These are phyloP conservation scores for Lasioglossum marginatum DNA, from an alignment of 2,888 invertebrate genomes.

Conservation along the genomic window DNA sequence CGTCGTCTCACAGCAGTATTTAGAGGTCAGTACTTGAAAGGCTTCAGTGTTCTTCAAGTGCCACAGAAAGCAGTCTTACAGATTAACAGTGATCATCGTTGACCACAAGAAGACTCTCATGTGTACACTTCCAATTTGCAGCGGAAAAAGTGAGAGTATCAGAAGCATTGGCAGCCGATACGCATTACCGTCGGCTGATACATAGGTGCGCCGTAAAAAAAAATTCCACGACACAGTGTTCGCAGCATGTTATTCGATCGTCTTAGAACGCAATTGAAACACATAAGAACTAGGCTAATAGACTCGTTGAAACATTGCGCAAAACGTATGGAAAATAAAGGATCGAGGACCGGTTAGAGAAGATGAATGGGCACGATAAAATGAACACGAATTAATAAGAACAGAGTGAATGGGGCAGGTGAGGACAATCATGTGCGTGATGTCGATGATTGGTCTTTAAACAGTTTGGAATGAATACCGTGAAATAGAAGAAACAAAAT, in stretches of 20 bases:
- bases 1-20: not conserved
- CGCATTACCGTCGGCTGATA: slow-evolving; percentile 26
- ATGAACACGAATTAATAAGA: slow-evolving; percentile 21
- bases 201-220: not conserved
- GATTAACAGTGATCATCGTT: not conserved
- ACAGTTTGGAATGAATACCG: not conserved
- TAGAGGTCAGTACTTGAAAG: not conserved
- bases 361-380: slow-evolving; percentile 39
- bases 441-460: not conserved
- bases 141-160: slow-evolving; percentile 46
- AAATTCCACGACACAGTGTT: slow-evolving; percentile 21
- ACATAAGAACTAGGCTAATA: slow-evolving; percentile 53
- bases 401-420: not conserved
- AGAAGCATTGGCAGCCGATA: slow-evolving; percentile 4
- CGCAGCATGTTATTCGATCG: slow-evolving; percentile 30
- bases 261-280: slow-evolving; percentile 24
- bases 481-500: slow-evolving; percentile 2
- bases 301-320: slow-evolving; percentile 44
- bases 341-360: slow-evolving; percentile 41
- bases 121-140: not conserved
- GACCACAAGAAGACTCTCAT: not conserved
- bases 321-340: slow-evolving; percentile 39
- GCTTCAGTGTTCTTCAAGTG: not conserved
- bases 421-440: not conserved
- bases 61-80: not conserved